Base-by-base conservation (phyloP, 2,888 invertebrate genomes). In the Anorthoa munda region DNA sequence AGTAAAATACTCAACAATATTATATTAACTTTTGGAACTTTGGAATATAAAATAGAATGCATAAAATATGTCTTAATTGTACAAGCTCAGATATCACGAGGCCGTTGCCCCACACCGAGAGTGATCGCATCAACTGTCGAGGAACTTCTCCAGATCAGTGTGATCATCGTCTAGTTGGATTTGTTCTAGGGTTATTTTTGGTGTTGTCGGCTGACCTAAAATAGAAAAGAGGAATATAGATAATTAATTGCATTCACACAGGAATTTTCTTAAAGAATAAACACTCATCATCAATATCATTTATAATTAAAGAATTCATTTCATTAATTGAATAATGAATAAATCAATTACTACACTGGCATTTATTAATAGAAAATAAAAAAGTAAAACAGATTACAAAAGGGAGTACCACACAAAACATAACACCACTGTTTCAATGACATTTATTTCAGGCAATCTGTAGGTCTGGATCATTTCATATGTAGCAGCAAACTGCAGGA, bases 131-230 rank as follows among this genome's bases (percentile, higher is more conserved):
- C 92, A 96, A 88, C 94, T 95, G 64, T 93, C 94, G 0, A 96
- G 92, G 81, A 96, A 96, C 71, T 93, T 93, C 84, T 96, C 95
- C 81, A 96, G 85, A 79, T 95, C 95, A 4, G 90, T 81, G 7
- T 72, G 76, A 72, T 96, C 95, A 12, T 92, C 90, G 1, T 96
- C 95, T 63, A 96, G 86, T 69, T 96, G 94, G 58, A 96, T 93
- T 87, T 96, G 96, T 72, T 96, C 96, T 65, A 96, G 82, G 0
- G 93, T 91, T 56, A 95, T 82, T 79, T 93, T 90, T 55, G 93
- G 92, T 63, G 90, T 73, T 45, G 89, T 15, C 13, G 90, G 79
- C n/a, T 90, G 83, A 53, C 81, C 95, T 95, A 92, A 12, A 94
- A 77, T 4, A 26, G 21, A 39, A 39, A 13, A 53, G 23, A 55